Conservation (phyloP, 35 echinoderm and acorn worm genomes). For the Apostichopus californicus region DNA sequence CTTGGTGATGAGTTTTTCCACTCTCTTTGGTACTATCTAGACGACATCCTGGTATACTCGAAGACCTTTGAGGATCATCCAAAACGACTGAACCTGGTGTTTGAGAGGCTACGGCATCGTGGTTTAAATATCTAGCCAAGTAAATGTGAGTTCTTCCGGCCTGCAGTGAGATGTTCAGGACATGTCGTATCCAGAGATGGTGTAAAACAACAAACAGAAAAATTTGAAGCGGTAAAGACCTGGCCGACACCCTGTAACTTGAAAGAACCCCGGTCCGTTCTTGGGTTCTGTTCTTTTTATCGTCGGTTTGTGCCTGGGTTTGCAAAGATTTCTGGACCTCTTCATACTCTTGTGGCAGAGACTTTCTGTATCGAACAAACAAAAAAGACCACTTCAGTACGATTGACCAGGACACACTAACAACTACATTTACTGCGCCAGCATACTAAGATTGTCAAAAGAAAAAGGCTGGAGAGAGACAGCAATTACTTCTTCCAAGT, state of each 20-base stretch:
- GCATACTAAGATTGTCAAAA: neutral
- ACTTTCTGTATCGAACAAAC: neutral
- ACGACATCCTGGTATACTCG: constrained; percentile 38
- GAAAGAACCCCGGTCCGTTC: constrained; percentile 58
- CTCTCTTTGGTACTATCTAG: neutral
- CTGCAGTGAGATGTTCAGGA: constrained; percentile 28
- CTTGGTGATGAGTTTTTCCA: neutral
- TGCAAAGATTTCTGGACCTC: constrained; percentile 31
- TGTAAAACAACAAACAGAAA: constrained; percentile 46
- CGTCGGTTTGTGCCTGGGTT: constrained; percentile 55
- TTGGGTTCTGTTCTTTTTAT: constrained; percentile 65
- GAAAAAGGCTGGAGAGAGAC: neutral
- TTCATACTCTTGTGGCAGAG: neutral
- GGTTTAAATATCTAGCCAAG: constrained; percentile 20
- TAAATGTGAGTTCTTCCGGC: constrained; percentile 39
- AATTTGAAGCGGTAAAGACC: constrained; percentile 47
- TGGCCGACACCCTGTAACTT: constrained; percentile 57
- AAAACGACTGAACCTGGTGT: neutral
- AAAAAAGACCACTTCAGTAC: neutral
- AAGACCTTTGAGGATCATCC: constrained; percentile 43
- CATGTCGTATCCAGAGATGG: constrained; percentile 23
- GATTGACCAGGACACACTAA: neutral
- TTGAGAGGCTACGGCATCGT: neutral
- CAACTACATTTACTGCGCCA: neutral
- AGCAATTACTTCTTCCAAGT: neutral